phyloP scores from a whole-genome alignment of 2,888 invertebrate genomes.

The Arctia plantaginis region DNA sequence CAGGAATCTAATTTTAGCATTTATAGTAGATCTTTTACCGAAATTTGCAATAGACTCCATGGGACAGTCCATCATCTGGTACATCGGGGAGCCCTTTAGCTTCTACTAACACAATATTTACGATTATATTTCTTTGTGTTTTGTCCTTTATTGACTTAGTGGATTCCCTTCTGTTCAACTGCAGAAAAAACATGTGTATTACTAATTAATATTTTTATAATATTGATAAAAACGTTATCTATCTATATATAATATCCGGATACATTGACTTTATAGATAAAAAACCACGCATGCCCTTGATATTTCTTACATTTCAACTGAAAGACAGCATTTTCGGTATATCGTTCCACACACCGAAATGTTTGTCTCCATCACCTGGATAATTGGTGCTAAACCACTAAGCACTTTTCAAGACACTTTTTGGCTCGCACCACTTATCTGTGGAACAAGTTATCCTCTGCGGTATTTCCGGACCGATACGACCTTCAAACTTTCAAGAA shows the following conservation, averaged over 20 bases:
- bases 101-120: conserved; percentile 73
- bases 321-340: too few relatives aligned
- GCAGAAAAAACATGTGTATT: conserved; percentile 9
- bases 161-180: conserved; percentile 27
- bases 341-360: too few relatives aligned
- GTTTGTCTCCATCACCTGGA: too few relatives aligned
- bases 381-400: too few relatives aligned
- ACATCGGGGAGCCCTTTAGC: conserved; percentile 71
- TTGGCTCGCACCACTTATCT: too few relatives aligned
- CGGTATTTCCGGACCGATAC: too few relatives aligned
- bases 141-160: conserved; percentile 32
- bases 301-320: not conserved
- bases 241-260: conserved; percentile 2
- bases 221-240: conserved; percentile 9
- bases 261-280: conserved; percentile 10
- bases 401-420: too few relatives aligned
- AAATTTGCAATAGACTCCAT: conserved; percentile 73
- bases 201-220: not conserved
- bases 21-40: conserved; percentile 54
- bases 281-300: not conserved
- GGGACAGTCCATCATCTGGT: conserved; percentile 67
- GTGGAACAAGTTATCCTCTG: too few relatives aligned
- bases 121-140: conserved; percentile 58
- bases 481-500: too few relatives aligned
- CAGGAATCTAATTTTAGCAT: too few relatives aligned